Conservation (phyloP, 53 echinoderm and acorn worm species). For the Apostichopus leukothele region DNA sequence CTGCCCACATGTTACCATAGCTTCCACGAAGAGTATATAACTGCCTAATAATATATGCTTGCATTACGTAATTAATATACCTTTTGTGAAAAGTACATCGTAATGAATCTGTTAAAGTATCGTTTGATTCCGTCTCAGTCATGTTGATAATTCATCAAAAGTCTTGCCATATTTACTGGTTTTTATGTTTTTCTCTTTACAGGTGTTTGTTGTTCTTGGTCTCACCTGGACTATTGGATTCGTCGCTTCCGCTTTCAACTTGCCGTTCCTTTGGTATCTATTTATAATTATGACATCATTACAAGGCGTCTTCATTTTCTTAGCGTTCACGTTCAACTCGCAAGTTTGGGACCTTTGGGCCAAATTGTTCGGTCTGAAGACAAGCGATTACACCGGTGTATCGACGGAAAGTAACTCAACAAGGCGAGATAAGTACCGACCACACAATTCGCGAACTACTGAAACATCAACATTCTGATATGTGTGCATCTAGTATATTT, state of each 20-base stretch:
- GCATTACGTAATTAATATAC: no score
- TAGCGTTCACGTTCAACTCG: slow-evolving; percentile 41
- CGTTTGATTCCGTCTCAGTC: no score
- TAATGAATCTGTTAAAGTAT: no score
- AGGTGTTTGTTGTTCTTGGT: slow-evolving; percentile 42
- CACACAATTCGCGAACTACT: neutral
- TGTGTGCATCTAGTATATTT: no score
- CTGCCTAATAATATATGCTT: no score
- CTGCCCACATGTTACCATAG: no score
- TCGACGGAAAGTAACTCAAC: slow-evolving; percentile 4
- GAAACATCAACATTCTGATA: slow-evolving; percentile 15
- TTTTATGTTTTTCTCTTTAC: neutral
- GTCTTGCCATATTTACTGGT: neutral
- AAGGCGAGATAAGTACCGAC: neutral
- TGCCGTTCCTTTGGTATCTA: slow-evolving; percentile 7
- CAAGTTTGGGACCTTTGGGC: slow-evolving; percentile 40
- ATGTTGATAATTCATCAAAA: neutral
- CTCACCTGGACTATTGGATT: slow-evolving; percentile 32
- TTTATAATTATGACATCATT: slow-evolving; percentile 32
- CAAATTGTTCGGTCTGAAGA: neutral
- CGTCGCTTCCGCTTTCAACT: slow-evolving; percentile 8
- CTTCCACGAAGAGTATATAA: no score
- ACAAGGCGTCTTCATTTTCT: slow-evolving; percentile 41
- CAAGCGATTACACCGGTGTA: slow-evolving; percentile 10
- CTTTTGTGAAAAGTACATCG: no score